A percentile compares a stretch with the other conserved stretches of the same genome.
phyloP scores from a whole-genome alignment of 2,888 invertebrate species.

The Apamea monoglypha region DNA sequence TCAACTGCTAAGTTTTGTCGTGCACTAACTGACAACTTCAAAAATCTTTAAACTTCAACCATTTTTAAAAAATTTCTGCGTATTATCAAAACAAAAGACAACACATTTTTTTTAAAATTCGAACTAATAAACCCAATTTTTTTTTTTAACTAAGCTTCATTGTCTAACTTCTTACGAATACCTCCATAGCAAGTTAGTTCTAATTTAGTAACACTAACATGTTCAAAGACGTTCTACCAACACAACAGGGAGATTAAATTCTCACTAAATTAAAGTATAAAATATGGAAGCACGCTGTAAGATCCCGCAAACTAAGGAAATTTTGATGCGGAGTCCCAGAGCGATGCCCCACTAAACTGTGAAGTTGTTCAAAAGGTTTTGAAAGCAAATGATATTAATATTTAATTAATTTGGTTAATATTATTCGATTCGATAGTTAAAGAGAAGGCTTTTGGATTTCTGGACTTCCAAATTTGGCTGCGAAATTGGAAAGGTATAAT shows the following conservation, averaged over 20 bases:
- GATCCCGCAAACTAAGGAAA: background rate
- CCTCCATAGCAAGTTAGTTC: background rate
- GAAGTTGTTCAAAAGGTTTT: background rate
- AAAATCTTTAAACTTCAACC: background rate
- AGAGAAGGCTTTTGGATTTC: background rate
- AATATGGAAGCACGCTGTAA: background rate
- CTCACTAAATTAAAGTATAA: conserved; percentile 11
- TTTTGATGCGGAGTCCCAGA: background rate
- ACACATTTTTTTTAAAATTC: background rate
- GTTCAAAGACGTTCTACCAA: background rate
- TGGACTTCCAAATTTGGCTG: too few species aligned
- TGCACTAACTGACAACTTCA: background rate
- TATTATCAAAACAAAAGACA: background rate
- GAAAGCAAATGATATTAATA: conserved; percentile 20
- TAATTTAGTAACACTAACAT: background rate
- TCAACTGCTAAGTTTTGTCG: background rate
- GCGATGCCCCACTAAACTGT: background rate
- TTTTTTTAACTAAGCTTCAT: too few species aligned
- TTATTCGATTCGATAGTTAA: background rate
- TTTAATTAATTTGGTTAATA: background rate
- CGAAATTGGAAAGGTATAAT: background rate
- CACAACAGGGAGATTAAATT: conserved; percentile 19
- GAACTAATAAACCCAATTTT: background rate
- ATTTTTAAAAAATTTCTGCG: background rate
- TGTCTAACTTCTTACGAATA: background rate